Evolutionary conservation across 2,797 vertebrate species (phyloP).

Genomic region (Eutrigla gurnardus): DNA sequence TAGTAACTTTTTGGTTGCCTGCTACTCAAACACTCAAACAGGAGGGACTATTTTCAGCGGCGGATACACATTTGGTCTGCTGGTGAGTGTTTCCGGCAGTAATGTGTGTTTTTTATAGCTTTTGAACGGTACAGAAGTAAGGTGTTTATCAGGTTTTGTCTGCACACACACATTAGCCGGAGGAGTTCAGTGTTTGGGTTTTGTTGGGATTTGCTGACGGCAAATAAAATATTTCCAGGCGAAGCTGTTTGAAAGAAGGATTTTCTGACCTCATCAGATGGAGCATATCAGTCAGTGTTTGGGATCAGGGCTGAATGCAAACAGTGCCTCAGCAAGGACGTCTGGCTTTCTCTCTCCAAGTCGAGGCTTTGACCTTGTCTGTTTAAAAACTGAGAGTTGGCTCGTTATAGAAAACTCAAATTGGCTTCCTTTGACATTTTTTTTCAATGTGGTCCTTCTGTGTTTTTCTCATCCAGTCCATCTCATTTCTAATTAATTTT

Average conservation of each 20-base stretch:
- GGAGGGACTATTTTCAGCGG: neutral
- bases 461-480: neutral
- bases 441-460: neutral
- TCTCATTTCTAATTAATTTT: neutral
- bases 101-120: conserved; percentile 1
- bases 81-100: neutral
- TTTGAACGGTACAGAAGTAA: conserved; percentile 1
- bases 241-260: neutral
- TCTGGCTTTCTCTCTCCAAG: neutral
- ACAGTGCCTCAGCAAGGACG: neutral
- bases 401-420: neutral
- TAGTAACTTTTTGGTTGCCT: no score
- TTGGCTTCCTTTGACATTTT: neutral
- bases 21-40: neutral
- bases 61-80: neutral
- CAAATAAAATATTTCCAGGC: neutral
- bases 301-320: neutral
- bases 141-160: neutral
- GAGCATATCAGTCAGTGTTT: conserved; percentile 6
- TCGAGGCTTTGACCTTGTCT: neutral
- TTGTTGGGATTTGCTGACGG: neutral
- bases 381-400: neutral
- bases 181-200: neutral
- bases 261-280: conserved; percentile 6
- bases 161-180: neutral